Percentiles rank a stretch among this genome's conserved stretches.
Conservation (phyloP, 2,888 invertebrate genomes). For the Galeruca laticollis region DNA sequence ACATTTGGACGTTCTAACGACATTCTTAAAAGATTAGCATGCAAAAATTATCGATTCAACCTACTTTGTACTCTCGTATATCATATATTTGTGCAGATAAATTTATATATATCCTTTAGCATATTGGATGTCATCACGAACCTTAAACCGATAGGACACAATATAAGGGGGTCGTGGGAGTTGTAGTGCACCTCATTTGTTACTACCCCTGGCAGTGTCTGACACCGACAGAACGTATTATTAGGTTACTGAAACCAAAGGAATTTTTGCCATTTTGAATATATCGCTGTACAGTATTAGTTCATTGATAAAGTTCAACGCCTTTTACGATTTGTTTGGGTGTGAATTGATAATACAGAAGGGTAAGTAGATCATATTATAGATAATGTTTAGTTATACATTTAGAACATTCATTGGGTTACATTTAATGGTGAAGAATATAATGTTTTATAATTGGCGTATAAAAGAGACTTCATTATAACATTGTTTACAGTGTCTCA, state of each 20-base stretch:
- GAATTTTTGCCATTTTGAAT: conserved; percentile 41
- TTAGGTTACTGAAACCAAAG: conserved; percentile 41
- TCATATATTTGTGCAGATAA: conserved; percentile 26
- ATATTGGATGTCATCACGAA: conserved; percentile 44
- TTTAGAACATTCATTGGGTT: background rate
- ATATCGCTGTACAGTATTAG: conserved; percentile 13
- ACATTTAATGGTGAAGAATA: no score
- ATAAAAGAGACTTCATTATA: no score
- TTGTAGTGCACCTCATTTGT: conserved; percentile 15
- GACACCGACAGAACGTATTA: conserved; percentile 52
- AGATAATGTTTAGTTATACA: background rate
- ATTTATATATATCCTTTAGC: conserved; percentile 36
- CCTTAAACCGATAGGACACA: conserved; percentile 18
- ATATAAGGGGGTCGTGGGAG: conserved; percentile 9
- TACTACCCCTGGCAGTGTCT: conserved; percentile 41
- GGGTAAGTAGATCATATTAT: conserved; percentile 12
- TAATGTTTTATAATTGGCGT: no score
- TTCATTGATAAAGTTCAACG: conserved; percentile 23
- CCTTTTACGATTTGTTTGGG: conserved; percentile 27
- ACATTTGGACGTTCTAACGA: background rate
- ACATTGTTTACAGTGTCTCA: no score
- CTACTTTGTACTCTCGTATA: conserved; percentile 29
- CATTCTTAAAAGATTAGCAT: conserved; percentile 24
- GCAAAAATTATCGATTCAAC: conserved; percentile 43
- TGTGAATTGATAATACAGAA: conserved; percentile 21